Evolutionary conservation across 2,113 vertebrate species (phyloP), one percentile per base, ranked within the genome.

Genomic region (Raphicerus campestris): DNA sequence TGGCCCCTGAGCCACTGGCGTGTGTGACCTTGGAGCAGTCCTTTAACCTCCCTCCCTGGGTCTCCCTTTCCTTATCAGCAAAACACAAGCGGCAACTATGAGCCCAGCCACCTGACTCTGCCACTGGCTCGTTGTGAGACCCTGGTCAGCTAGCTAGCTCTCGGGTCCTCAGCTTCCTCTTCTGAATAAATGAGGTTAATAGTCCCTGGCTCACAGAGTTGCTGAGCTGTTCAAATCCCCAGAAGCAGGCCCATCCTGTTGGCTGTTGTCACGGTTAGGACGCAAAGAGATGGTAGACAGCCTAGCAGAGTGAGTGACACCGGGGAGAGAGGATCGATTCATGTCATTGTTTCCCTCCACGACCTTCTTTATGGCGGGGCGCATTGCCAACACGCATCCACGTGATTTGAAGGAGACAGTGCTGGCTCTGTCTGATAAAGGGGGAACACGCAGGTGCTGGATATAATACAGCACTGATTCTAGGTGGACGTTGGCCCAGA

Each of bases 391-490:
- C 5, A 7, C 1, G 10, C 70, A 75, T 91, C 70, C 60, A 53
- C 49, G 1, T 22, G 81, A 42, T 73, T 42, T 24, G 49, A 28
- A 77, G 16, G 47, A 55, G 3, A 73, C 80, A 89, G n/a, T 15
- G 55, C 42, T n/a, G 53, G 61, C 87, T 89, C 91, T 84, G 26
- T 94, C n/a, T 87, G 90, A 35, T 47, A n/a, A 39, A 49, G 35
- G 47, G 49, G 56, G 45, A 70, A n/a, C 78, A n/a, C 0, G 3
- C 39, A 35, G 39, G 47, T 60, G 61, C 7, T 63, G 10, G 60
- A 60, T 15, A 39, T 17, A 45, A 49, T 20, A 30, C 8, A 60
- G 49, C 49, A 26, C 39, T 7, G 28, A 16, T 22, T 35, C 51
- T 24, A 35, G 2, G 4, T 5, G n/a, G 51, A 49, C 30, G 4